Evolutionary conservation across 2,888 invertebrate genomes (phyloP).

Genomic region (Cheilosia variabilis): DNA sequence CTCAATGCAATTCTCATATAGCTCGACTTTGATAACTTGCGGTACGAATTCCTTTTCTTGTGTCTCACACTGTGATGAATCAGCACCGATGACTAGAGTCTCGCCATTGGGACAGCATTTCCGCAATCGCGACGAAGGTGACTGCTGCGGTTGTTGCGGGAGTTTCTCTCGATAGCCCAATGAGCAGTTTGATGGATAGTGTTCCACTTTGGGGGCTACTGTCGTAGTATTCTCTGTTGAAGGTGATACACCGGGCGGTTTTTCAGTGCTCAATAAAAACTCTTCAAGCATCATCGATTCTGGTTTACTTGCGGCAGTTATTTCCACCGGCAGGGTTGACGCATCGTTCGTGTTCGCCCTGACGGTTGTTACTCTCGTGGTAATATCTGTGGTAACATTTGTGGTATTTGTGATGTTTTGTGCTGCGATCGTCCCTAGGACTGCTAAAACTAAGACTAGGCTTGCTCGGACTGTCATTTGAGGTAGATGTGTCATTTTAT

Average conservation of each 20-base stretch:
- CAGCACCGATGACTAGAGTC: slow-evolving; percentile 79
- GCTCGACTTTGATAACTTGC: slow-evolving; percentile 79
- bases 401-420: slow-evolving; percentile 30
- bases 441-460: slow-evolving; percentile 10
- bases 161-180: slow-evolving; percentile 78
- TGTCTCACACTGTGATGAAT: slow-evolving; percentile 72
- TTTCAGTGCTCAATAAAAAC: slow-evolving; percentile 11
- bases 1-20: slow-evolving; percentile 83
- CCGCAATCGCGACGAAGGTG: slow-evolving; percentile 83
- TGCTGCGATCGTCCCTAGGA: slow-evolving; percentile 13
- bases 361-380: background rate
- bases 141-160: slow-evolving; percentile 78
- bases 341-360: background rate
- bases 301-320: background rate
- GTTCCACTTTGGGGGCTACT: background rate
- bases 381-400: background rate
- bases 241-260: slow-evolving; percentile 22
- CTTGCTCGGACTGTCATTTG: background rate
- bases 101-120: slow-evolving; percentile 83
- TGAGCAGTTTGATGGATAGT: slow-evolving; percentile 77
- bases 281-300: slow-evolving; percentile 29
- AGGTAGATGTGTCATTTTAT: slow-evolving; percentile 25
- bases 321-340: background rate
- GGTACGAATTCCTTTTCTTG: slow-evolving; percentile 73
- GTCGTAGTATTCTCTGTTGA: background rate